Evolutionary conservation across 2,888 invertebrate genomes (phyloP).

Genomic region (Hemicrepidius hirtus): DNA sequence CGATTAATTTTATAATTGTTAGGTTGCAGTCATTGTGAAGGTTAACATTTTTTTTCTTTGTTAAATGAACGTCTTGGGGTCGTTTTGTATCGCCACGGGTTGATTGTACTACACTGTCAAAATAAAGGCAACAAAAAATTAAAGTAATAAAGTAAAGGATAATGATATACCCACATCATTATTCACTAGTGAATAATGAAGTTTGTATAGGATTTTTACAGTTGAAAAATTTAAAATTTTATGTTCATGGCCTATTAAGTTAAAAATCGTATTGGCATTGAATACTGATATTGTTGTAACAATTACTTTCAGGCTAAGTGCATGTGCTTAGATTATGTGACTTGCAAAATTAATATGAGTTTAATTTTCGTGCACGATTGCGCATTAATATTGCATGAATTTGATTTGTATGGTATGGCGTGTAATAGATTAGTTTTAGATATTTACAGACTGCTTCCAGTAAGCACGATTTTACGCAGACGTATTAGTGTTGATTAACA

Average conservation of each 20-base stretch:
- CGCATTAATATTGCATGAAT: slow-evolving; percentile 24
- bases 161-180: no score
- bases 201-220: no score
- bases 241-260: no score
- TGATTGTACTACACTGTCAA: no score
- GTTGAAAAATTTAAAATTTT: background rate
- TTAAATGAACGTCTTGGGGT: no score
- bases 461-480: slow-evolving; percentile 5
- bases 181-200: no score
- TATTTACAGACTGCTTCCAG: slow-evolving; percentile 4
- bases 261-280: no score
- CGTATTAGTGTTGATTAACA: background rate
- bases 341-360: slow-evolving; percentile 37
- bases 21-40: background rate
- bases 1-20: slow-evolving; percentile 33
- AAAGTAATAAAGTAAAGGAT: no score
- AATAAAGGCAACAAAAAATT: no score
- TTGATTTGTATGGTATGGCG: slow-evolving; percentile 15
- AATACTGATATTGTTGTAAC: slow-evolving; percentile 3
- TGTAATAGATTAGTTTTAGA: slow-evolving; percentile 2
- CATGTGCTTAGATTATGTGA: slow-evolving; percentile 31
- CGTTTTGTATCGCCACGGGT: no score
- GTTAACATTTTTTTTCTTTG: slow-evolving; percentile 1
- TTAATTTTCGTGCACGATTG: slow-evolving; percentile 36
- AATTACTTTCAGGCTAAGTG: slow-evolving; percentile 22